Evolutionary conservation across 2,797 vertebrate genomes (phyloP).

Genomic region (Pseudochromis fuscus): DNA sequence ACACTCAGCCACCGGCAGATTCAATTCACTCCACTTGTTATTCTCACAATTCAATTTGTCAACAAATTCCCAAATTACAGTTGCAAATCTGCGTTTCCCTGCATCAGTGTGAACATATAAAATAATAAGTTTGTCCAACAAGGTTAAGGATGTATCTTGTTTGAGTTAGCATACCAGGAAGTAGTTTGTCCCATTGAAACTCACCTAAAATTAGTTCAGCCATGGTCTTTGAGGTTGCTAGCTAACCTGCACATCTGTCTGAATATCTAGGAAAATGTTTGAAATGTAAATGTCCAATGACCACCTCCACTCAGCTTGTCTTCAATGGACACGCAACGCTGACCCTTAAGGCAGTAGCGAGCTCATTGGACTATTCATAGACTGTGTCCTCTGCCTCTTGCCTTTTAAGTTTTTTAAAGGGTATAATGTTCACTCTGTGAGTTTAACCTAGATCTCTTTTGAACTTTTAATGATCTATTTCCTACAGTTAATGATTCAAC

Average conservation of each 20-base stretch:
- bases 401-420: slow-evolving; percentile 85
- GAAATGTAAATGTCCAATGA: slow-evolving; percentile 81
- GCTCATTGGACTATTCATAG: slow-evolving; percentile 81
- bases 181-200: slow-evolving; percentile 35
- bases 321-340: slow-evolving; percentile 74
- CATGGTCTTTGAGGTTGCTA: slow-evolving; percentile 57
- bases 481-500: slow-evolving; percentile 88
- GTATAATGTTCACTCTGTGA: slow-evolving; percentile 85
- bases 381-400: slow-evolving; percentile 74
- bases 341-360: slow-evolving; percentile 71
- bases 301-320: slow-evolving; percentile 68
- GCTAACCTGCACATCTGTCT: slow-evolving; percentile 68
- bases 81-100: neutral
- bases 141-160: slow-evolving; percentile 15
- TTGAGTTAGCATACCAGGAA: slow-evolving; percentile 55
- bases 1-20: neutral
- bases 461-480: slow-evolving; percentile 90
- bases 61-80: slow-evolving; percentile 4
- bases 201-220: slow-evolving; percentile 59
- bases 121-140: slow-evolving; percentile 7
- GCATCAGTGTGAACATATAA: neutral
- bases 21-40: neutral
- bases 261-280: slow-evolving; percentile 73
- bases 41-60: slow-evolving; percentile 9
- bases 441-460: slow-evolving; percentile 87